These are phyloP conservation scores for Macrotis lagotis DNA, from an alignment of 2,113 vertebrate genomes.

Conservation along the genomic window DNA sequence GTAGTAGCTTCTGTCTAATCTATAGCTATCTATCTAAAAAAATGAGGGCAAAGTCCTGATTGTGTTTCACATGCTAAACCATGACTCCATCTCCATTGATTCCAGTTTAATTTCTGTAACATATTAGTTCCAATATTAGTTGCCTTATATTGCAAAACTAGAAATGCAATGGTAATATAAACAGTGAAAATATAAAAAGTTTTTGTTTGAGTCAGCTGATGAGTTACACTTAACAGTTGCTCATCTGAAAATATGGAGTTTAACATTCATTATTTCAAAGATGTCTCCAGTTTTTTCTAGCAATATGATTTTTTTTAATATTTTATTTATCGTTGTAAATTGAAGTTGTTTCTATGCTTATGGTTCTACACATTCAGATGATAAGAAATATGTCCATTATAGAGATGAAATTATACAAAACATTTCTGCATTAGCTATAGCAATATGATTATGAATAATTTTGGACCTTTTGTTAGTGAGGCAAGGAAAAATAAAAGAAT, in stretches of 20 bases:
- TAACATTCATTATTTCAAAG: slow-evolving; percentile 10
- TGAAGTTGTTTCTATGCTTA: too few species aligned
- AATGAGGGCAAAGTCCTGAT: neutral
- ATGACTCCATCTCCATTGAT: neutral
- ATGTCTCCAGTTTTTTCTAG: slow-evolving; percentile 6
- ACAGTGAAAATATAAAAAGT: neutral
- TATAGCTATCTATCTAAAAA: slow-evolving; percentile 8
- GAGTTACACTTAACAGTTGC: slow-evolving; percentile 3
- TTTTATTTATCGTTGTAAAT: too few species aligned
- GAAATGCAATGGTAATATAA: neutral
- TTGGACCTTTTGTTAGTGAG: neutral
- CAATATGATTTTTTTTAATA: too few species aligned
- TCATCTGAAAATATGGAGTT: neutral
- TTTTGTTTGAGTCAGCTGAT: neutral
- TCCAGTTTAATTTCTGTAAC: neutral
- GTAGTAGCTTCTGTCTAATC: slow-evolving; percentile 31
- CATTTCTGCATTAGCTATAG: too few species aligned
- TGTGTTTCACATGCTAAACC: neutral
- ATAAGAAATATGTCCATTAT: too few species aligned
- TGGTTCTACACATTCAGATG: too few species aligned
- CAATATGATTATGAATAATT: slow-evolving; percentile 16
- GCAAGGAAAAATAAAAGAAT: slow-evolving; percentile 39
- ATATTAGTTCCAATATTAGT: neutral
- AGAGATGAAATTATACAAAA: too few species aligned
- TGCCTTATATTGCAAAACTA: neutral